These are phyloP conservation scores for Eilema sororculum DNA, from an alignment of 2,888 invertebrate genomes.

Conservation along the genomic window DNA sequence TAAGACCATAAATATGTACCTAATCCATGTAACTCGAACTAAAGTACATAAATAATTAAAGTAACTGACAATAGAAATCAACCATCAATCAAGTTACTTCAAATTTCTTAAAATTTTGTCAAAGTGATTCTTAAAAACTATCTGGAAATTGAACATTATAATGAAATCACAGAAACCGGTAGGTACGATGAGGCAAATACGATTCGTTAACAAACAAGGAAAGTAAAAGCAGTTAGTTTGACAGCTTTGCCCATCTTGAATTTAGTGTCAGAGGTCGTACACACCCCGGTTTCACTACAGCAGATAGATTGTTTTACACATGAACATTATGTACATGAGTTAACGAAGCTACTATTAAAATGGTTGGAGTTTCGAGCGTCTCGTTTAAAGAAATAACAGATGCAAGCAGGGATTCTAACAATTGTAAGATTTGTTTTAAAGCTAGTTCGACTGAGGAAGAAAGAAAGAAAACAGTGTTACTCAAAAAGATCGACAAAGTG, in stretches of 20 bases:
- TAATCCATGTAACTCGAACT: background rate
- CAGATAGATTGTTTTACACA: constrained; percentile 73
- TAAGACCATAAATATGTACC: too few relatives aligned
- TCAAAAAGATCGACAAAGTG: too few relatives aligned
- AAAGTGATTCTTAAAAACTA: constrained; percentile 27
- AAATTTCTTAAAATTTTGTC: background rate
- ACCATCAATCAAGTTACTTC: background rate
- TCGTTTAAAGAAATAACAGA: background rate
- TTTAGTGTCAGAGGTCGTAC: constrained; percentile 78
- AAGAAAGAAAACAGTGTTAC: too few relatives aligned
- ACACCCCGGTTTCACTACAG: constrained; percentile 75
- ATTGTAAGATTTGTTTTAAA: too few relatives aligned
- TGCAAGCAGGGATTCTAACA: too few relatives aligned
- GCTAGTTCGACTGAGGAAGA: too few relatives aligned
- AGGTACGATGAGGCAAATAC: constrained; percentile 64
- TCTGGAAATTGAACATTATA: constrained; percentile 62
- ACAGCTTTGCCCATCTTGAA: constrained; percentile 78
- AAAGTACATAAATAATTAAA: background rate
- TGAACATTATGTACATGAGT: constrained; percentile 57
- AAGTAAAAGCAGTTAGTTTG: constrained; percentile 81
- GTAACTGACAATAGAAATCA: background rate
- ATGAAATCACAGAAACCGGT: constrained; percentile 61
- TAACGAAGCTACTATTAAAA: constrained; percentile 62
- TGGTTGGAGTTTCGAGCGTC: constrained; percentile 53
- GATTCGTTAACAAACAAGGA: constrained; percentile 76